A percentile compares a stretch with the other conserved stretches of the same genome.
These are phyloP conservation scores for Dorcus hopei DNA, from an alignment of 2,888 invertebrate species.

Conservation along the genomic window DNA sequence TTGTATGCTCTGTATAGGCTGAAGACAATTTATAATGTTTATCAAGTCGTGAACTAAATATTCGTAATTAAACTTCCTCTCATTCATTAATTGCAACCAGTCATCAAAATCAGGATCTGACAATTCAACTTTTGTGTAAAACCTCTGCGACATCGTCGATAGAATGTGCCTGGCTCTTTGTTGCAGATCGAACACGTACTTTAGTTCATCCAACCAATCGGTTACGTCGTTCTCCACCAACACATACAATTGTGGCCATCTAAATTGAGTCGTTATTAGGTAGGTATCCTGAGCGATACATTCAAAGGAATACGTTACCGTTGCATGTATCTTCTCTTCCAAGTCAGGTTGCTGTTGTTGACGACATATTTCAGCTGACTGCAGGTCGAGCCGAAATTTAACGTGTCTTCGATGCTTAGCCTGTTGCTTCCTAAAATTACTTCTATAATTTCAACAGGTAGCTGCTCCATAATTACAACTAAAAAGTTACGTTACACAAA, in stretches of 20 bases:
- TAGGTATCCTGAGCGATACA: background rate
- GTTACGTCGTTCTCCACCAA: constrained; percentile 3
- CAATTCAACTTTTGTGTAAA: constrained; percentile 50
- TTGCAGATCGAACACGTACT: constrained; percentile 39
- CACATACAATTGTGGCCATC: constrained; percentile 11
- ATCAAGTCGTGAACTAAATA: constrained; percentile 50
- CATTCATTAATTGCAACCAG: constrained; percentile 47
- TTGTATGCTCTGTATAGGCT: constrained; percentile 38
- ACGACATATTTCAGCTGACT: constrained; percentile 52
- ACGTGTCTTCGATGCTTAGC: constrained; percentile 48
- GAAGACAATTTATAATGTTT: constrained; percentile 36
- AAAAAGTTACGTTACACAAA: constrained; percentile 1
- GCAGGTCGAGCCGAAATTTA: constrained; percentile 55
- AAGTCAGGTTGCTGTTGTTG: constrained; percentile 49
- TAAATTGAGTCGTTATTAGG: constrained; percentile 2
- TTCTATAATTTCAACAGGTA: constrained; percentile 45
- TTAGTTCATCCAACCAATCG: constrained; percentile 46
- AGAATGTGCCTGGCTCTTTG: constrained; percentile 42
- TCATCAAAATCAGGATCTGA: constrained; percentile 49
- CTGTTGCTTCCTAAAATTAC: constrained; percentile 34
- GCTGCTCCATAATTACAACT: constrained; percentile 34
- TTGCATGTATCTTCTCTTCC: constrained; percentile 51
- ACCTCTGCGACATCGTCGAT: constrained; percentile 49
- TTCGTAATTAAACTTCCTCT: constrained; percentile 47
- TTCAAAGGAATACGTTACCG: constrained; percentile 37